These are phyloP conservation scores for Stomorhina lunata DNA, from an alignment of 2,888 invertebrate species.

Conservation along the genomic window DNA sequence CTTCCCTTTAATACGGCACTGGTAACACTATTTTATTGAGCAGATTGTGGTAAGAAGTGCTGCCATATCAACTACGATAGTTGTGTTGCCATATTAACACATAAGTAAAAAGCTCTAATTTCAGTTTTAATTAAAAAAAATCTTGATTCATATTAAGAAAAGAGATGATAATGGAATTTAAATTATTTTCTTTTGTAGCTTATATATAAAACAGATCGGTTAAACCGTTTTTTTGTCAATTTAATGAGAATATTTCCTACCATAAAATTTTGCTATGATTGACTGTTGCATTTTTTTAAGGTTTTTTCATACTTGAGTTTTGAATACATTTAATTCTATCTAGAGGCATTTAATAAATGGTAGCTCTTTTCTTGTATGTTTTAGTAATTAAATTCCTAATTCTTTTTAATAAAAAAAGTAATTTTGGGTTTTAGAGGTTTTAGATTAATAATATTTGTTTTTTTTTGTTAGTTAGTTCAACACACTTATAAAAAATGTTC, in stretches of 20 bases:
- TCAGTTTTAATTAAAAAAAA: background rate
- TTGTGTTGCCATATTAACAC: too few species aligned
- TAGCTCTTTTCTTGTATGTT: slow-evolving; percentile 30
- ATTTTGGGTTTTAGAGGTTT: too few species aligned
- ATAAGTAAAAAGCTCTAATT: too few species aligned
- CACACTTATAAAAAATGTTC: slow-evolving; percentile 52
- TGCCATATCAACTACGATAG: too few species aligned
- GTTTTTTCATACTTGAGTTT: background rate
- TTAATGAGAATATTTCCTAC: slow-evolving; percentile 7
- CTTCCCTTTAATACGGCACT: too few species aligned
- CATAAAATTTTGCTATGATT: slow-evolving; percentile 54
- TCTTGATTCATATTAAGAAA: background rate
- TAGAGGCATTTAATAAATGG: slow-evolving; percentile 44
- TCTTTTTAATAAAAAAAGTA: slow-evolving; percentile 15
- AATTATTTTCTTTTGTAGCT: background rate
- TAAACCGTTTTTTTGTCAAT: background rate
- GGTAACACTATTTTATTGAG: too few species aligned
- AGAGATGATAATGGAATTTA: too few species aligned
- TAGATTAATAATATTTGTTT: too few species aligned
- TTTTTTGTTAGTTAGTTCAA: slow-evolving; percentile 23
- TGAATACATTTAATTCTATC: slow-evolving; percentile 42
- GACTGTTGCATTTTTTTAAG: slow-evolving; percentile 49
- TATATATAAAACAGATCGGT: background rate
- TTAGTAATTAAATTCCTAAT: background rate
- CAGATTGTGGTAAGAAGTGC: too few species aligned